Evolutionary conservation across 2,888 invertebrate genomes (phyloP).

Genomic region (Apotomis betuletana): DNA sequence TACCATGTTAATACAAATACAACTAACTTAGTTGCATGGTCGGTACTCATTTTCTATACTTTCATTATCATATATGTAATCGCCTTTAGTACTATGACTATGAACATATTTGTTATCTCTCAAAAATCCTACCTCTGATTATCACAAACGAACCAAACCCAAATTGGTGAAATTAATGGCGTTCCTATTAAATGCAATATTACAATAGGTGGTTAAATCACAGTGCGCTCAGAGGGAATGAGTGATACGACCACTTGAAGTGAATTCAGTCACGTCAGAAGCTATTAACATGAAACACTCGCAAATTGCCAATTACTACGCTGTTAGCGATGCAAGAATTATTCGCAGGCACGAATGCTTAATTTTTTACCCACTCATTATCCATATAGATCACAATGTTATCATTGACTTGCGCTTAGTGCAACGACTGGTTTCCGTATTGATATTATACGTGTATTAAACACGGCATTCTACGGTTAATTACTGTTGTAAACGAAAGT

Average conservation of each 20-base stretch:
- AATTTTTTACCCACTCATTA: conserved; percentile 31
- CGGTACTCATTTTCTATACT: too few relatives aligned
- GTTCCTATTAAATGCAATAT: too few relatives aligned
- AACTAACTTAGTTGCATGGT: too few relatives aligned
- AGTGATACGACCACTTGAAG: conserved; percentile 8
- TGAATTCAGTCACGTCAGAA: conserved; percentile 23
- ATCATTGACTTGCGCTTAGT: conserved; percentile 26
- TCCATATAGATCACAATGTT: conserved; percentile 38
- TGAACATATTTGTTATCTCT: too few relatives aligned
- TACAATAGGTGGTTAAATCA: background rate
- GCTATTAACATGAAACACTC: conserved; percentile 31
- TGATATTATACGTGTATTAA: background rate
- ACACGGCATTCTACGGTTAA: conserved; percentile 12
- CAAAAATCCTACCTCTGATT: too few relatives aligned
- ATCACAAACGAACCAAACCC: too few relatives aligned
- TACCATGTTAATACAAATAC: too few relatives aligned
- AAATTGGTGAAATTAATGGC: too few relatives aligned
- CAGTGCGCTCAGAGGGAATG: conserved; percentile 2
- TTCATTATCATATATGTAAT: too few relatives aligned
- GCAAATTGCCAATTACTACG: conserved; percentile 32
- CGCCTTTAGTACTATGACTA: too few relatives aligned
- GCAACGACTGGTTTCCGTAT: conserved; percentile 19
- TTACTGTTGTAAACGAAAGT: conserved; percentile 1
- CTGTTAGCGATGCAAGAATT: conserved; percentile 38
- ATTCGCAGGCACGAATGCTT: conserved; percentile 34